Evolutionary conservation across 1,140 invertebrate genomes (phyloP).

Genomic region (Prorops nasuta): DNA sequence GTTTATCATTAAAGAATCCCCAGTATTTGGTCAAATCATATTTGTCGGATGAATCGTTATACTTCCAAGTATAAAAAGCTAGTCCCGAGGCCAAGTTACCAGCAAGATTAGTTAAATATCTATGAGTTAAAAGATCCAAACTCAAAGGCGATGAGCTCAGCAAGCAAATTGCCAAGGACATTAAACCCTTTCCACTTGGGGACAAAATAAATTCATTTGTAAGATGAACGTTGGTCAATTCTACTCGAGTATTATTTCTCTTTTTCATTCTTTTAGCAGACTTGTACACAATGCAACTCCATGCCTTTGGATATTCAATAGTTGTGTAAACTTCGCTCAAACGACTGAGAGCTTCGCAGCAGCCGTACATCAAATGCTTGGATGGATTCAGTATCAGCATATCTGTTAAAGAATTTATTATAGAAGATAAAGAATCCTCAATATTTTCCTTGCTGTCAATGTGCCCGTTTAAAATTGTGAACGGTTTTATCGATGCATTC

Average conservation of each 20-base stretch:
- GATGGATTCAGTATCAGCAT: conserved; percentile 41
- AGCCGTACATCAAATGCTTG: conserved; percentile 54
- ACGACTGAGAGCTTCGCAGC: conserved; percentile 56
- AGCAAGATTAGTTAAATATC: conserved; percentile 61
- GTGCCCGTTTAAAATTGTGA: conserved; percentile 18
- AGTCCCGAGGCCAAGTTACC: conserved; percentile 68
- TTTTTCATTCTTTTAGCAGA: conserved; percentile 26
- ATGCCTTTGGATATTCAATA: conserved; percentile 56
- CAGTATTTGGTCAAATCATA: conserved; percentile 37
- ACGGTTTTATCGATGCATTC: conserved; percentile 36
- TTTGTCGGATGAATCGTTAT: conserved; percentile 24
- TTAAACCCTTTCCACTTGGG: conserved; percentile 42
- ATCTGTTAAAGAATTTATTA: conserved; percentile 36
- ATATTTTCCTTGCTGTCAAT: conserved; percentile 9
- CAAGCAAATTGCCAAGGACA: conserved; percentile 56
- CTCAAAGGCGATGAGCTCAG: conserved; percentile 61
- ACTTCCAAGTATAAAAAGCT: conserved; percentile 40
- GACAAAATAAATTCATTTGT: conserved; percentile 30
- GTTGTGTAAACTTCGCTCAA: conserved; percentile 55
- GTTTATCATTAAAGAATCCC: conserved; percentile 59
- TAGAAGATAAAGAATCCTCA: conserved; percentile 24
- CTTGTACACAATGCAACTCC: conserved; percentile 51
- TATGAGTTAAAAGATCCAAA: conserved; percentile 66
- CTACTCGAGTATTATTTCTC: conserved; percentile 26
- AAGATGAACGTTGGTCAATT: conserved; percentile 30